A percentile compares a stretch with the other conserved stretches of the same genome.
phyloP scores from a whole-genome alignment of 2,797 vertebrate species.

The Falco berigora region DNA sequence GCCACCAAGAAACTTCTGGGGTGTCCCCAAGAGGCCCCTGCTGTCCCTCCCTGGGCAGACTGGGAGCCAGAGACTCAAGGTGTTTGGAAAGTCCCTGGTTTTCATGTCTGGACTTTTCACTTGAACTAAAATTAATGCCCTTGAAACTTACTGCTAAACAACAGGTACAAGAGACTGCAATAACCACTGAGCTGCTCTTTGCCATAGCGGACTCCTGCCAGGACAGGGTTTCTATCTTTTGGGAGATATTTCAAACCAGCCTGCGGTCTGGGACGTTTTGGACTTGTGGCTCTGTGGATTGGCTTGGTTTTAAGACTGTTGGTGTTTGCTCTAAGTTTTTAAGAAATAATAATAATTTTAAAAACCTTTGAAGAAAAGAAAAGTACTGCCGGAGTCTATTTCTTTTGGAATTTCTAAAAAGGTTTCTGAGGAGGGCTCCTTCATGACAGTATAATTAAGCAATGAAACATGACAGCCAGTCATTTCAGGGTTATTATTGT shows the following conservation, averaged over 20 bases:
- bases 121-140: not conserved
- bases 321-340: conserved; percentile 14
- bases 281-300: not conserved
- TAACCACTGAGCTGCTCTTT: not conserved
- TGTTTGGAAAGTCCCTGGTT: not conserved
- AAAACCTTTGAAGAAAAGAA: conserved; percentile 17
- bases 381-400: not conserved
- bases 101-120: not conserved
- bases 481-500: conserved; percentile 46
- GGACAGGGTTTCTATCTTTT: not conserved
- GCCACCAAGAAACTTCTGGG: not conserved
- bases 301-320: conserved; percentile 31
- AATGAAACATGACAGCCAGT: conserved; percentile 52
- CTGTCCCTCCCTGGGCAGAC: not conserved
- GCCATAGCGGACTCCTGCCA: not conserved
- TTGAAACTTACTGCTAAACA: not conserved
- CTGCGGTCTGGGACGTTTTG: not conserved
- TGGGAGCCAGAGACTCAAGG: not conserved
- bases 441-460: conserved; percentile 58
- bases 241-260: not conserved
- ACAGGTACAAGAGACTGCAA: not conserved
- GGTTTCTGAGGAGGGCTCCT: conserved; percentile 8
- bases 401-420: conserved; percentile 32
- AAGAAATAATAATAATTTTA: not conserved
- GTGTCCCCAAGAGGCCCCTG: fast-evolving